Evolutionary conservation across 2,888 invertebrate species (phyloP).

Genomic region (Allophyes oxyacanthae): DNA sequence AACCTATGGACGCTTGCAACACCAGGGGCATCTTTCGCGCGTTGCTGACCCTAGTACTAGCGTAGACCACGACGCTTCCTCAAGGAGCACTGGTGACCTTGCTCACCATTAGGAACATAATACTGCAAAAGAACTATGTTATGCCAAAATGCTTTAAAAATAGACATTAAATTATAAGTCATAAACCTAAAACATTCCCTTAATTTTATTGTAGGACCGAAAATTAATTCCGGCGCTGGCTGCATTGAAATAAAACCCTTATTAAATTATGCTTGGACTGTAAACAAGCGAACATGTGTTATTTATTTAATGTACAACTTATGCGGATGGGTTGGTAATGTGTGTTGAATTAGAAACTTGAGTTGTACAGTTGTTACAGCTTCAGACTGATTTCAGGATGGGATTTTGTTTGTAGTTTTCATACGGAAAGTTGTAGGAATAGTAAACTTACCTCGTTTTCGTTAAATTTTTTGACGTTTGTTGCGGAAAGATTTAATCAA

Average conservation of each 20-base stretch:
- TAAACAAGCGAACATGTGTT: conserved; percentile 53
- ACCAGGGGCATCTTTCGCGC: too few species aligned
- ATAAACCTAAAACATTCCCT: conserved; percentile 18
- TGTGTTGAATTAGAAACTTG: conserved; percentile 45
- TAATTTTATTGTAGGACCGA: conserved; percentile 26
- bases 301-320: conserved; percentile 57
- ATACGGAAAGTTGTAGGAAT: conserved; percentile 16
- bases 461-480: conserved; percentile 4
- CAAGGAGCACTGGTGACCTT: too few species aligned
- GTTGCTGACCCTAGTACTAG: too few species aligned
- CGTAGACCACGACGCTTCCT: too few species aligned
- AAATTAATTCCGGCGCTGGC: conserved; percentile 40
- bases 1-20: too few species aligned
- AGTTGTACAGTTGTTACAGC: conserved; percentile 27
- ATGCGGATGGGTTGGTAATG: conserved; percentile 44
- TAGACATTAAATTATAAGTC: background rate
- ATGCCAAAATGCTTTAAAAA: too few species aligned
- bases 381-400: conserved; percentile 23
- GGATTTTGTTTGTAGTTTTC: conserved; percentile 33
- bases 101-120: too few species aligned
- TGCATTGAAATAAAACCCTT: conserved; percentile 60
- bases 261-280: conserved; percentile 58
- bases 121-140: too few species aligned
- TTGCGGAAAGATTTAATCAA: background rate
- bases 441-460: conserved; percentile 13